These are phyloP conservation scores for Osmoderma eremita DNA, from an alignment of 2,888 invertebrate genomes.

Conservation along the genomic window DNA sequence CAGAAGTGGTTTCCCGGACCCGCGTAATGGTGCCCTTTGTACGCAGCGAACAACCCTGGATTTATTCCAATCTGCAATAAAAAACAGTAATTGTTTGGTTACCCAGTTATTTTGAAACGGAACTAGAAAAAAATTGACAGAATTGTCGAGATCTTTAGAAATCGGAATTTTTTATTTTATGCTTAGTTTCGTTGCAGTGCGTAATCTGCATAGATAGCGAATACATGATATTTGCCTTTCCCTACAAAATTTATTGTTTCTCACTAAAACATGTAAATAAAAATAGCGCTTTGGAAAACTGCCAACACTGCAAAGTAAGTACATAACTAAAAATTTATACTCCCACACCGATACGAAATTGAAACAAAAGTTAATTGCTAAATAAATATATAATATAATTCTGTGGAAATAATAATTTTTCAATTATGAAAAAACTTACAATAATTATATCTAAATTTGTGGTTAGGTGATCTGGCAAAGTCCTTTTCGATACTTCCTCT, in stretches of 20 bases:
- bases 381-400: conserved; percentile 7
- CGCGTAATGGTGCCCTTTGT: conserved; percentile 98
- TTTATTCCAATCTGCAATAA: conserved; percentile 91
- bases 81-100: not conserved
- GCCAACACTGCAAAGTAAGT: conserved; percentile 42
- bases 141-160: too few relatives aligned
- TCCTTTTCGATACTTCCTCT: conserved; percentile 93
- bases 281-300: conserved; percentile 40
- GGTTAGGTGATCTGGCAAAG: conserved; percentile 93
- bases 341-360: conserved; percentile 35
- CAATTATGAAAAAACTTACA: too few relatives aligned
- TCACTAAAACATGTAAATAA: conserved; percentile 40
- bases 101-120: not conserved
- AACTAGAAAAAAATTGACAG: not conserved
- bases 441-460: conserved; percentile 97
- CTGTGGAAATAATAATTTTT: too few relatives aligned
- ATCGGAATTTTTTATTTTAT: too few relatives aligned
- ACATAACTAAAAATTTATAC: conserved; percentile 41
- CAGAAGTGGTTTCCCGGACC: conserved; percentile 99
- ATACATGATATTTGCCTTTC: not conserved
- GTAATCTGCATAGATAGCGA: not conserved
- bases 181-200: too few relatives aligned
- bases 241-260: conserved; percentile 37
- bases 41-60: conserved; percentile 96
- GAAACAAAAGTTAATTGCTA: conserved; percentile 27